These are phyloP conservation scores for Phortica variegata DNA, from an alignment of 1,140 invertebrate genomes.

Conservation along the genomic window DNA sequence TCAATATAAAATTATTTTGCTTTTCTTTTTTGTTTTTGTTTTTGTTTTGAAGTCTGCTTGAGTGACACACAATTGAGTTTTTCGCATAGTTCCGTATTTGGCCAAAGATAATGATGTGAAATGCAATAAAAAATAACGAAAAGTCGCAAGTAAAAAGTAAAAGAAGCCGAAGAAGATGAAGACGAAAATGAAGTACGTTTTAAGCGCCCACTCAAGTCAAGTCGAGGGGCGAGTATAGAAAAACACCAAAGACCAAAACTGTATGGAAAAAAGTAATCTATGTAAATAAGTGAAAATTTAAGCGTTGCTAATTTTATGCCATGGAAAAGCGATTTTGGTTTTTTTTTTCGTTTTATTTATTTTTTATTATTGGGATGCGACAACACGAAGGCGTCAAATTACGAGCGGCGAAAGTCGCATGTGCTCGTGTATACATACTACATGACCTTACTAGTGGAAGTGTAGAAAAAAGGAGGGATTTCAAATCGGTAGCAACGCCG, in stretches of 20 bases:
- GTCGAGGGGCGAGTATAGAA: no score
- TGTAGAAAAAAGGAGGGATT: no score
- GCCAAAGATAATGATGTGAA: conserved; percentile 54
- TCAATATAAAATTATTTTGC: no score
- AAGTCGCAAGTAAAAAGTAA: conserved; percentile 16
- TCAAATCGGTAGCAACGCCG: no score
- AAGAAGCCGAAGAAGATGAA: conserved; percentile 9
- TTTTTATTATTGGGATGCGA: no score
- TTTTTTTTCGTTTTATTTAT: conserved; percentile 5
- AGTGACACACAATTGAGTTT: conserved; percentile 53
- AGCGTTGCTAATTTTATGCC: no score
- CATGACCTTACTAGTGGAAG: no score
- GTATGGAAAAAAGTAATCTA: conserved; percentile 10
- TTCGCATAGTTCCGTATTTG: conserved; percentile 51
- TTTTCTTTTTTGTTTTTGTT: conserved; percentile 21
- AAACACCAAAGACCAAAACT: not conserved
- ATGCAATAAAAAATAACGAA: conserved; percentile 25
- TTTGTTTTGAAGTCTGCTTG: conserved; percentile 34
- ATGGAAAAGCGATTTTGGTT: conserved; percentile 40
- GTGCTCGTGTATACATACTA: no score
- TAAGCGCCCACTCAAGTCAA: conserved; percentile 52
- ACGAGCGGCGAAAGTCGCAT: not conserved
- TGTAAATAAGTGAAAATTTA: conserved; percentile 55
- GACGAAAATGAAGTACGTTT: conserved; percentile 17
- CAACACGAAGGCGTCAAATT: no score